Base-by-base conservation (phyloP, 2,797 vertebrate genomes). In the Aeoliscus strigatus region DNA sequence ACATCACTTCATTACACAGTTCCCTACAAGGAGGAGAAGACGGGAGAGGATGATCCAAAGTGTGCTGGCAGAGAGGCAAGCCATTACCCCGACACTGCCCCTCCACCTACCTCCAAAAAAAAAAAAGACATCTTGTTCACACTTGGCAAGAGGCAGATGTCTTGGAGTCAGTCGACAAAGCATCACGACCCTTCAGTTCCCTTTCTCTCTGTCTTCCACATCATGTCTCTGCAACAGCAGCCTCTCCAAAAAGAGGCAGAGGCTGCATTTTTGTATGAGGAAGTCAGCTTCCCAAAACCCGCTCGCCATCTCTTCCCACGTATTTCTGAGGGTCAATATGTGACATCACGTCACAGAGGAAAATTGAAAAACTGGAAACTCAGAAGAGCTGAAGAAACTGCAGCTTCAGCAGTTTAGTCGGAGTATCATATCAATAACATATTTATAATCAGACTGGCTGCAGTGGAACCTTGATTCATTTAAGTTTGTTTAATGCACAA, bases 1-100 rank as follows among this genome's bases (percentile, higher is more conserved):
- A 74, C 74, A 73, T 78, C 78, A 64, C 62, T 74, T 83, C 77
- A 72, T 70, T 74, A 77, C 55, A 57, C 73, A 74, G 73, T 53
- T 68, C 81, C 67, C 74, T 55, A 60, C 63, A 41, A 79, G 66
- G 61, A 67, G 56, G 44, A 73, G 75, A 80, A 80, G 62, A 68
- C 67, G 67, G 38, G 56, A 51, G 60, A 27, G 60, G 60, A 51
- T 35, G 70, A 70, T 66, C 67, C 58, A 33, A 49, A 56, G 66
- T 21, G 48, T 28, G 61, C 48, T 65, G 67, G 63, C 47, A 57
- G 43, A 76, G 43, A 38, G 69, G 47, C 11, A 45, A 64, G 52
- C 63, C 58, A 73, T 76, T 64, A 76, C 66, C 60, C 77, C 66
- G 60, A 74, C 56, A 61, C 15, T n/a, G n/a, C n/a, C n/a, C n/a